These are phyloP conservation scores for Apistogramma diplotaenia DNA, from an alignment of 2,113 vertebrate genomes.

Conservation along the genomic window DNA sequence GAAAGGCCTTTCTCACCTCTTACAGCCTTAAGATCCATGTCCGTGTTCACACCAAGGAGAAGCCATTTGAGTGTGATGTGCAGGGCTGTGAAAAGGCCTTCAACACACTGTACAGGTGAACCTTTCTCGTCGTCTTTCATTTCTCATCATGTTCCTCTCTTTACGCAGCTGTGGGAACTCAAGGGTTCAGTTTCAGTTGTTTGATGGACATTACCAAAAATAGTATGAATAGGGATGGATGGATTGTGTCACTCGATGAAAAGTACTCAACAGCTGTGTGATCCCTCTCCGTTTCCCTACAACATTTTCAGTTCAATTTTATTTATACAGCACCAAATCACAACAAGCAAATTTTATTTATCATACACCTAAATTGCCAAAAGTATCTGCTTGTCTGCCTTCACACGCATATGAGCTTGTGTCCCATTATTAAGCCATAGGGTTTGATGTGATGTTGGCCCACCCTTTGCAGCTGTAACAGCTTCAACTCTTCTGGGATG, in stretches of 20 bases:
- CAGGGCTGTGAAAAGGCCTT: slow-evolving; percentile 98
- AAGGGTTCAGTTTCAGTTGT: background rate
- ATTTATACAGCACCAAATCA: no score
- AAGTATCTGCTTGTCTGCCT: no score
- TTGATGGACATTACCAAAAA: background rate
- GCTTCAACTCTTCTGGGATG: no score
- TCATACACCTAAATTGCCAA: no score
- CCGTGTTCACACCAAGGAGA: slow-evolving; percentile 97
- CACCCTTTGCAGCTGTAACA: no score
- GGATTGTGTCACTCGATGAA: background rate
- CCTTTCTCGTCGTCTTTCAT: background rate
- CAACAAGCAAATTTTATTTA: no score
- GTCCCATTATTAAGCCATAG: no score
- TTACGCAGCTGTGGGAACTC: background rate
- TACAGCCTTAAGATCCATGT: slow-evolving; percentile 99
- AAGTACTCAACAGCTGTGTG: no score
- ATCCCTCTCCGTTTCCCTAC: background rate
- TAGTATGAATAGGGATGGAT: background rate
- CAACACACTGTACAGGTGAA: slow-evolving; percentile 94
- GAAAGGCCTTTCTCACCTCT: slow-evolving; percentile 98
- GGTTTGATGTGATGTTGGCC: no score
- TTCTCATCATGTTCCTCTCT: background rate
- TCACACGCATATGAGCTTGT: no score
- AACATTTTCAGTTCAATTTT: no score
- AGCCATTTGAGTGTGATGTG: slow-evolving; percentile 96